Conservation (phyloP, 1,140 invertebrate species). For the Ylistrum balloti region DNA sequence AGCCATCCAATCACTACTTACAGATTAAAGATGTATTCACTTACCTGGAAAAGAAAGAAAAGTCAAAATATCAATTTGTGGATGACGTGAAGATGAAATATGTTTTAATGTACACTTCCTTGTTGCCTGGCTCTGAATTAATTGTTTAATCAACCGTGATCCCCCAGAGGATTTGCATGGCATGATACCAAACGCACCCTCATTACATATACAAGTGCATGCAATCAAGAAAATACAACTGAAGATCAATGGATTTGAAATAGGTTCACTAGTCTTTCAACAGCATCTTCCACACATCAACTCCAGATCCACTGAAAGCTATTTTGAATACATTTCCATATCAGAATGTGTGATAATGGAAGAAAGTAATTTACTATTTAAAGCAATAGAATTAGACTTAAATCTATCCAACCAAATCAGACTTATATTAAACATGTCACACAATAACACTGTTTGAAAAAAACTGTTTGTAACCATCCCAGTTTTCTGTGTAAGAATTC, state of each 20-base stretch:
- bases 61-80: no score
- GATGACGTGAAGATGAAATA: background rate
- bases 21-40: background rate
- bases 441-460: no score
- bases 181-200: background rate
- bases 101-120: background rate
- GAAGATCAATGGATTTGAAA: background rate
- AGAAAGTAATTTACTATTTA: background rate
- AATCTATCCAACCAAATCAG: background rate
- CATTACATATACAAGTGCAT: background rate
- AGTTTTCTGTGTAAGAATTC: background rate
- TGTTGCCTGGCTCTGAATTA: background rate
- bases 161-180: background rate
- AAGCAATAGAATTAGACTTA: background rate
- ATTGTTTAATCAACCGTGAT: background rate
- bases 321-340: constrained; percentile 29
- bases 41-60: background rate
- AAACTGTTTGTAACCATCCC: no score
- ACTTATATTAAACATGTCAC: background rate
- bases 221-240: background rate
- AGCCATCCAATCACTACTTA: background rate
- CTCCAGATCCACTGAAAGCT: background rate
- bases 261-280: background rate
- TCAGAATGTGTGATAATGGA: background rate
- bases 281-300: background rate